These are phyloP conservation scores for Netelia fuscicornis DNA, from an alignment of 2,888 invertebrate genomes.

Conservation along the genomic window DNA sequence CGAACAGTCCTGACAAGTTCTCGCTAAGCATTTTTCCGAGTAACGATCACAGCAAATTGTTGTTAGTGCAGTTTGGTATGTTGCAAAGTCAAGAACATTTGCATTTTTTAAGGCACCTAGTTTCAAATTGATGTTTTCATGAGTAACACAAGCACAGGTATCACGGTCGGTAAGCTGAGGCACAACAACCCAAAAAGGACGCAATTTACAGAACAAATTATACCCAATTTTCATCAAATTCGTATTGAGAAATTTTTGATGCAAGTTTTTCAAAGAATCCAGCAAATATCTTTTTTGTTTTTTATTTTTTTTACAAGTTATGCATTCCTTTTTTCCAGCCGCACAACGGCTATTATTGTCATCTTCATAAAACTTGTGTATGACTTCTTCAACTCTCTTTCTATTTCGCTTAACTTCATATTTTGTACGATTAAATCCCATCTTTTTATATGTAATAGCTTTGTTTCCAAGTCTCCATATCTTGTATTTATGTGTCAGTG, in stretches of 20 bases:
- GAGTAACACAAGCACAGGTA: slow-evolving; percentile 66
- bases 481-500: too few species aligned
- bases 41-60: slow-evolving; percentile 56
- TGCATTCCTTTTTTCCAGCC: slow-evolving; percentile 63
- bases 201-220: slow-evolving; percentile 59
- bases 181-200: slow-evolving; percentile 68
- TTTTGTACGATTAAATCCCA: background rate
- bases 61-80: slow-evolving; percentile 43
- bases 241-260: slow-evolving; percentile 59
- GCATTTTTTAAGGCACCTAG: slow-evolving; percentile 37
- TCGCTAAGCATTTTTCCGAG: slow-evolving; percentile 45
- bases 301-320: slow-evolving; percentile 26
- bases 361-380: slow-evolving; percentile 60
- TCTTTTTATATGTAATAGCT: too few species aligned
- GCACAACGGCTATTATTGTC: slow-evolving; percentile 61
- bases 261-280: slow-evolving; percentile 53
- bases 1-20: slow-evolving; percentile 18
- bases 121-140: slow-evolving; percentile 62
- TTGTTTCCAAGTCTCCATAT: too few species aligned
- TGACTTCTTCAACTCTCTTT: slow-evolving; percentile 26
- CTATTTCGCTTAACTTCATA: slow-evolving; percentile 21
- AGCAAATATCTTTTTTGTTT: slow-evolving; percentile 48
- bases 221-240: slow-evolving; percentile 52
- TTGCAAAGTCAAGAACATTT: slow-evolving; percentile 49
- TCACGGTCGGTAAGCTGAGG: slow-evolving; percentile 62